Base-by-base conservation (phyloP, 2,888 invertebrate species). In the Drosophila paranaensis region DNA sequence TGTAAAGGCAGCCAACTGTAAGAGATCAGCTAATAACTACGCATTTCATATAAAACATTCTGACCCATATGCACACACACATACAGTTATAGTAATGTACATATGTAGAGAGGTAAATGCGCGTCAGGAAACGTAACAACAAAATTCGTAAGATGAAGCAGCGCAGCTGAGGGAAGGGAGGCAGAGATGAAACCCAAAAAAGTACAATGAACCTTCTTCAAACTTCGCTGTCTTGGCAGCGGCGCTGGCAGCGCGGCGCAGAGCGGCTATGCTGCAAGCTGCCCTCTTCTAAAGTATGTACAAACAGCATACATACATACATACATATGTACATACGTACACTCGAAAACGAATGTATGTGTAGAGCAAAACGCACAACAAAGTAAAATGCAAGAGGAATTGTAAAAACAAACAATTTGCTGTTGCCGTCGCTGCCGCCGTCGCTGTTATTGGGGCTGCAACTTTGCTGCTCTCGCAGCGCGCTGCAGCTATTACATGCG, bases 341-440 rank as follows among this genome's bases (percentile, higher is more conserved):
- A 37, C n/a, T 6, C 48, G n/a, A 16, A 20, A n/a, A 16, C 45
- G 35, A 27, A 27, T 33, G 30, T 46, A 33, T 13, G 27, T 30
- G n/a, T 51, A 61, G 42, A 71, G 66, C 68, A 65, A 87, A 72
- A 81, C 64, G 70, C 69, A 78, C 76, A 74, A 61, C 63, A 70
- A 68, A 79, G 71, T 62, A 77, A 69, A 88, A 85, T 82, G 71
- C 71, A 73, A 74, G 77, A 80, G 58, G 83, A 79, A 85, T 85
- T 82, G 80, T 88, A 69, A 84, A 84, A 85, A 88, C 80, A 84
- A 84, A 84, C 80, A 84, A 75, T 66, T 83, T 84, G 70, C 63
- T 73, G 75, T 30, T 69, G 73, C 46, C 74, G 50, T 72, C 76
- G 66, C 62, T 76, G 50, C 72, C 76, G 66, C 62, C 71, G 75